Evolutionary conservation across 1,140 invertebrate species (phyloP), one percentile per base, ranked within the genome.

Genomic region (Hycleus phaleratus): DNA sequence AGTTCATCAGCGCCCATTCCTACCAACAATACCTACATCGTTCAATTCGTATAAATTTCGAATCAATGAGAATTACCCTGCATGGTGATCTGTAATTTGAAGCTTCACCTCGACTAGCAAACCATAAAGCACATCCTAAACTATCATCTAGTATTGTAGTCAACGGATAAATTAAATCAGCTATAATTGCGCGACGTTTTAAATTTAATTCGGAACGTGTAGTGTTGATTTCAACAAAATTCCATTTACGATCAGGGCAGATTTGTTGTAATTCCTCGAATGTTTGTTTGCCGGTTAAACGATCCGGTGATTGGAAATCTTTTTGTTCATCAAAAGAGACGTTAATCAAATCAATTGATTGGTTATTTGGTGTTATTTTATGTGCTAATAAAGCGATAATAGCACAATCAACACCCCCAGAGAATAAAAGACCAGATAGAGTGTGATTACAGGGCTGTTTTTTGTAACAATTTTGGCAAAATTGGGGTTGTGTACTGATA

Each of bases 1-100:
- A 97, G 81, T 79, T 99, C 97, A 82, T 99, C 97, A 12, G 95
- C 95, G 10, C 95, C 96, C 79, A 92, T 93, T 26, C 96, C 95
- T 67, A 91, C 75, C 46, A 97, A 73, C 49, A 95, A 73, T n/a
- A 96, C 81, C 86, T 89, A 64, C 58, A 62, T 18, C 46, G 38
- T 46, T 12, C 5, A 45, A 26, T 53, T 32, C 26, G n/a, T 32
- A 45, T 3, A 46, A 38, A n/a, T 7, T 11, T 42, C 40, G 4
- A 38, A 47, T 3, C 8, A 39, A 45, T 38, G 10, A 18, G 7
- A 39, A 49, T 7, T 79, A 91, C 84, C 73, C 87, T 82, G 54
- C 84, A 83, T 24, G 81, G 75, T 46, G 86, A 86, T 43, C 71
- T 72, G 63, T 84, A 85, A 5, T 64, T n/a, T 26, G 73, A 64